phyloP scores from a whole-genome alignment of 2,113 vertebrate genomes.

The Camelus bactrianus region DNA sequence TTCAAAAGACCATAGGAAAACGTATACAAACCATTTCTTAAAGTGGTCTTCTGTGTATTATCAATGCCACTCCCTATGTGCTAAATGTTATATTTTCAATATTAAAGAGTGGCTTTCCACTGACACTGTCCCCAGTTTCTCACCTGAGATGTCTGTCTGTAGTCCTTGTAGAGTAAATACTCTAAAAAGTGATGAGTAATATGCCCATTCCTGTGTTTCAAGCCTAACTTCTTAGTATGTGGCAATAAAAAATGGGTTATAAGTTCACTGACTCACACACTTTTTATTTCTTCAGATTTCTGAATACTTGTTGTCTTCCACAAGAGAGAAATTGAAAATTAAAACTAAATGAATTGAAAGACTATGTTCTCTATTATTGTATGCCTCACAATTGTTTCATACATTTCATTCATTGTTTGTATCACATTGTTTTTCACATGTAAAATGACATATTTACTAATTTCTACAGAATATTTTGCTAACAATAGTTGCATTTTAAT shows the following conservation, averaged over 20 bases:
- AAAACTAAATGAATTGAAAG: background rate
- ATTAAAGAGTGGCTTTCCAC: background rate
- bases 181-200: background rate
- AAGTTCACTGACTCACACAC: background rate
- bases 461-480: background rate
- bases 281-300: background rate
- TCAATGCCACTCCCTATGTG: background rate
- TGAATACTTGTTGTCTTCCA: background rate
- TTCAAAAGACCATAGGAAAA: slow-evolving; percentile 34
- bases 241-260: background rate
- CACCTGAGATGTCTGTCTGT: background rate
- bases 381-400: background rate
- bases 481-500: background rate
- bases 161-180: background rate
- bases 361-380: background rate
- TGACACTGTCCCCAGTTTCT: background rate
- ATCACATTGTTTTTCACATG: background rate
- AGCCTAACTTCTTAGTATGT: background rate
- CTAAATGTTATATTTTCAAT: slow-evolving; percentile 18
- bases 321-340: background rate
- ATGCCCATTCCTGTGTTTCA: background rate
- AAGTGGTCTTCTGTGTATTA: background rate
- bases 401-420: background rate
- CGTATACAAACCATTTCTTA: background rate
- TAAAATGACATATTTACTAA: background rate